Percentiles rank a stretch among this genome's conserved stretches.
These are phyloP conservation scores for Xylophagus ater DNA, from an alignment of 2,888 invertebrate species.

Conservation along the genomic window DNA sequence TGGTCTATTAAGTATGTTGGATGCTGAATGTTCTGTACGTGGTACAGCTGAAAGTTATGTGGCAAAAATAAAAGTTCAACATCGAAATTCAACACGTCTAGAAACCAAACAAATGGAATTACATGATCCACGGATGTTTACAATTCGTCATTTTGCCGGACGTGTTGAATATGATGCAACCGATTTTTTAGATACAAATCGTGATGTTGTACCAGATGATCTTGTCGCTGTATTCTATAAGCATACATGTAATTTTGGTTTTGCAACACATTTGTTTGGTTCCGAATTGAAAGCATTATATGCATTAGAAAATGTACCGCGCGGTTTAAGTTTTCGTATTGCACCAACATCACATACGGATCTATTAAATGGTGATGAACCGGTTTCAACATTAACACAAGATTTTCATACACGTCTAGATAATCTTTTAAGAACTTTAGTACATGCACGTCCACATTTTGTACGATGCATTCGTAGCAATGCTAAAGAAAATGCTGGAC, in stretches of 20 bases:
- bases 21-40: slow-evolving; percentile 79
- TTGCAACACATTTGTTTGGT: slow-evolving; percentile 91
- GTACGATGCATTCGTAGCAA: slow-evolving; percentile 87
- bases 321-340: slow-evolving; percentile 74
- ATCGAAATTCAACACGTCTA: slow-evolving; percentile 69
- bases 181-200: slow-evolving; percentile 83
- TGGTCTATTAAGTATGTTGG: slow-evolving; percentile 81
- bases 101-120: slow-evolving; percentile 59
- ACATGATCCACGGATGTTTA: slow-evolving; percentile 69
- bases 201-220: slow-evolving; percentile 85
- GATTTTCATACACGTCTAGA: slow-evolving; percentile 92
- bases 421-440: slow-evolving; percentile 79
- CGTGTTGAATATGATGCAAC: slow-evolving; percentile 79
- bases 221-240: slow-evolving; percentile 86
- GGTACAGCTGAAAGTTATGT: slow-evolving; percentile 72
- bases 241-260: slow-evolving; percentile 90
- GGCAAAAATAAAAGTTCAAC: slow-evolving; percentile 68
- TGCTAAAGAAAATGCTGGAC: slow-evolving; percentile 64
- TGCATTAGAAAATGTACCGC: slow-evolving; percentile 59
- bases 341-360: slow-evolving; percentile 82
- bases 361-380: slow-evolving; percentile 70
- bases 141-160: slow-evolving; percentile 83
- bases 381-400: slow-evolving; percentile 81
- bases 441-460: slow-evolving; percentile 90
- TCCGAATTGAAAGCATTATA: slow-evolving; percentile 78